Conservation (phyloP, 2,797 vertebrate genomes). For the Oryzias dopingdopingensis region DNA sequence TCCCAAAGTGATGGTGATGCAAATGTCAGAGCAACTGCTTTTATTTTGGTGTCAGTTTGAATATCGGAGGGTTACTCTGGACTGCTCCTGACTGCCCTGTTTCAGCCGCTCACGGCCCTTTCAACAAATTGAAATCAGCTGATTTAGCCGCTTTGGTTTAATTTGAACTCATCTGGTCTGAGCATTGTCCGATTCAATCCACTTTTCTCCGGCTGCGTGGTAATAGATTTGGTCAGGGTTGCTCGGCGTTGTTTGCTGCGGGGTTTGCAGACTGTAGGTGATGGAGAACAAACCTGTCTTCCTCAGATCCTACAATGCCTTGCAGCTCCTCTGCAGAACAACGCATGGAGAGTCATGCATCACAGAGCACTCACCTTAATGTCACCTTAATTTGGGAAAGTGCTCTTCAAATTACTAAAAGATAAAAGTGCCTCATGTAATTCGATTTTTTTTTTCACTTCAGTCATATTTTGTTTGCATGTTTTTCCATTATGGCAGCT, state of each 20-base stretch:
- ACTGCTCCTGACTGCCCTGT: slow-evolving; percentile 34
- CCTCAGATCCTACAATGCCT: slow-evolving; percentile 50
- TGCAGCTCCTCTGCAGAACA: slow-evolving; percentile 27
- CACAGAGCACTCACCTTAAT: slow-evolving; percentile 27
- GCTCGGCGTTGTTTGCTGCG: slow-evolving; percentile 13
- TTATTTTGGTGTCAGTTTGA: slow-evolving; percentile 11
- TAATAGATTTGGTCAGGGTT: slow-evolving; percentile 21
- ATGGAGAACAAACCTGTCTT: slow-evolving; percentile 10
- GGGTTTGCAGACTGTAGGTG: slow-evolving; percentile 39
- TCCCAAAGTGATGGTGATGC: slow-evolving; percentile 8
- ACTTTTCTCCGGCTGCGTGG: not conserved
- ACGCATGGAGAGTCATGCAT: slow-evolving; percentile 45
- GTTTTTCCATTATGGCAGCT: slow-evolving; percentile 2
- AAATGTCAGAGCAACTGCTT: slow-evolving; percentile 17
- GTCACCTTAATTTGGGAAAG: slow-evolving; percentile 56
- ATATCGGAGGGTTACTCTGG: slow-evolving; percentile 17
- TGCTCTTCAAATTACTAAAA: slow-evolving; percentile 61
- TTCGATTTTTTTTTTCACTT: slow-evolving; percentile 1
- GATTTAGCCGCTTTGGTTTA: no score
- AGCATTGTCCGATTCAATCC: not conserved
- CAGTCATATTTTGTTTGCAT: not conserved
- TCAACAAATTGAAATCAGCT: no score
- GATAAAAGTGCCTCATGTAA: slow-evolving; percentile 30
- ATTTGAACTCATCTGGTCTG: not conserved
- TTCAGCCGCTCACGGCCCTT: no score